Conservation (phyloP, 1,140 invertebrate species). For the Procambarus virginalis region DNA sequence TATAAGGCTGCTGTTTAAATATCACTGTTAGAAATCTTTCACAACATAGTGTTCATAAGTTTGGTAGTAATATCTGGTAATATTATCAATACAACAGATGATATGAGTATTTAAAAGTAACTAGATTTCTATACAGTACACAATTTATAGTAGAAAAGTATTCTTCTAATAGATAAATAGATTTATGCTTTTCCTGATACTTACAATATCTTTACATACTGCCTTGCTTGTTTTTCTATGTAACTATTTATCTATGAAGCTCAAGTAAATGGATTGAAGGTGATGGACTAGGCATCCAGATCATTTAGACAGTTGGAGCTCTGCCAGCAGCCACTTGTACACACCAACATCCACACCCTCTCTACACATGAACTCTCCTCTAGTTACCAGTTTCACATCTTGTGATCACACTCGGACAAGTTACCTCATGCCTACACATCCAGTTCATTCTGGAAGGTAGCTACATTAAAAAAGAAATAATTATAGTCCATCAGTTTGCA, state of each 20-base stretch:
- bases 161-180: neutral
- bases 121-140: neutral
- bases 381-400: neutral
- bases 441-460: no score
- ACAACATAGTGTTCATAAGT: neutral
- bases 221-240: neutral
- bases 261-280: neutral
- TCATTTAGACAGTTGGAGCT: neutral
- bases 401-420: neutral
- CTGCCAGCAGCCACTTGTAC: neutral
- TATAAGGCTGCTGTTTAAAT: neutral
- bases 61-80: neutral
- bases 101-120: no score
- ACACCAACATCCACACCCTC: neutral
- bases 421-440: neutral
- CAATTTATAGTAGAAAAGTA: neutral
- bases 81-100: neutral
- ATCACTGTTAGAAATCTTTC: neutral
- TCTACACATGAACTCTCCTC: neutral
- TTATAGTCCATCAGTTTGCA: no score
- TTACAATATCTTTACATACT: neutral
- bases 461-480: no score
- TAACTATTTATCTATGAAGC: neutral
- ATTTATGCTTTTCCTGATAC: neutral
- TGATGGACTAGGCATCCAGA: neutral